Evolutionary conservation across 2,797 vertebrate species (phyloP), one percentile per base, ranked within the genome.

Genomic region (Gymnothorax javanicus): DNA sequence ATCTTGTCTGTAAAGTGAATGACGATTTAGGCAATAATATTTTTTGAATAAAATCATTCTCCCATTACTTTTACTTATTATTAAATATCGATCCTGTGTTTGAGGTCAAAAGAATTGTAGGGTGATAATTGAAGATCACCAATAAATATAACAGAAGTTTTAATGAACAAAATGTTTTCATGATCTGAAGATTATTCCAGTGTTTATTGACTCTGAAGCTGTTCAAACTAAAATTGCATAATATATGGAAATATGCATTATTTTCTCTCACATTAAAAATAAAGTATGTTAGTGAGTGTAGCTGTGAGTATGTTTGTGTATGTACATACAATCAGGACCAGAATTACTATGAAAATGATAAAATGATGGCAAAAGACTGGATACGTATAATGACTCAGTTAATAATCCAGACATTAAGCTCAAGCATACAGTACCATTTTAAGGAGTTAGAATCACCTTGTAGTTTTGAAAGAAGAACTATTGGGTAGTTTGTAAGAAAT

Each of bases 241-340:
- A 73, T 73, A 11, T 27, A 7, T 33, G 27, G 11, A 73, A 33
- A 27, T 69, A 6, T 43, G 33, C 33, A 43, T 27, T 69, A 7
- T 17, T 33, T 73, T 3, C 27, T 13, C 12, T 73, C 69, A 27
- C 7, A 43, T 8, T 23, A 25, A n/a, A 71, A 71, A 71, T 7
- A n/a, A 71, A 69, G 71, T 50, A 8, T 85, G 56, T 52, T 43
- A 60, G 20, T 43, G 71, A 59, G 56, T 79, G 27, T 77, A 20
- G 0, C 12, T 60, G 71, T 77, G 27, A 23, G 27, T 69, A 60
- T 86, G 83, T 43, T 33, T 84, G 62, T 84, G 56, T 33, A 84
- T 84, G 56, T 69, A 67, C 62, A 20, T 85, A 71, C 43, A 43
- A 43, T 43, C 33, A 43, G 33, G 33, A 43, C 33, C 33, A 43